Evolutionary conservation across 2,797 vertebrate genomes (phyloP), one percentile per base, ranked within the genome.

Genomic region (Muscicapa comitata): DNA sequence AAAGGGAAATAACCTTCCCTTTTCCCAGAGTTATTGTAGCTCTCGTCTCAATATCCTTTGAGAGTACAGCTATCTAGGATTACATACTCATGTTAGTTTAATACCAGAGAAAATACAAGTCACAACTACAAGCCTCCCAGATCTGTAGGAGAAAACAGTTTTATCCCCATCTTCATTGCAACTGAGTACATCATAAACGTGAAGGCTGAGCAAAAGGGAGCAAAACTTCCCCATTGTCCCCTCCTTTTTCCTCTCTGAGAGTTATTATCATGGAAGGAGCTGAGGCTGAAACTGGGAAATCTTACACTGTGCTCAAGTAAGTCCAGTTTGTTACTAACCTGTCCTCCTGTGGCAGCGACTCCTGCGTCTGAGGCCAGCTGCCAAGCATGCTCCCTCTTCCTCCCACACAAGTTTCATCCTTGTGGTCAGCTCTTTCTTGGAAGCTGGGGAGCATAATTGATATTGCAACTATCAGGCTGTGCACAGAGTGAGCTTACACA

Each of bases 341-440:
- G 95, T 96, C 89, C 71, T 94, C 77, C 86, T 65, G 76, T 14
- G 35, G 75, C 82, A 95, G 72, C 8, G 0, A 78, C 53, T 93
- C 51, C 70, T 65, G 75, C 0, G 0, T 86, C 70, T 72, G 55
- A 81, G 91, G 85, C 43, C 79, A 84, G 89, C 62, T 95, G 93
- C 91, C 95, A 96, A 88, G 48, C 76, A 86, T 50, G 75, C 11
- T 96, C 54, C 76, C 67, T 91, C 48, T 94, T 88, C 91, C 91
- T 96, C 96, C 95, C 93, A 95, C 94, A 35, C 35, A 1, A 81
- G 85, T 95, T 94, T 96, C 87, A 86, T 88, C 82, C 89, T 55
- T 90, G 95, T 53, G 96, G 95, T 97, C 95, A 95, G 92, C 80
- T 86, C 83, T 85, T 96, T 97, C 92, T 96, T 95, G 94, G 93